Evolutionary conservation across 1,140 invertebrate species (phyloP), one percentile per base, ranked within the genome.

Genomic region (Drosophila kepulauana): DNA sequence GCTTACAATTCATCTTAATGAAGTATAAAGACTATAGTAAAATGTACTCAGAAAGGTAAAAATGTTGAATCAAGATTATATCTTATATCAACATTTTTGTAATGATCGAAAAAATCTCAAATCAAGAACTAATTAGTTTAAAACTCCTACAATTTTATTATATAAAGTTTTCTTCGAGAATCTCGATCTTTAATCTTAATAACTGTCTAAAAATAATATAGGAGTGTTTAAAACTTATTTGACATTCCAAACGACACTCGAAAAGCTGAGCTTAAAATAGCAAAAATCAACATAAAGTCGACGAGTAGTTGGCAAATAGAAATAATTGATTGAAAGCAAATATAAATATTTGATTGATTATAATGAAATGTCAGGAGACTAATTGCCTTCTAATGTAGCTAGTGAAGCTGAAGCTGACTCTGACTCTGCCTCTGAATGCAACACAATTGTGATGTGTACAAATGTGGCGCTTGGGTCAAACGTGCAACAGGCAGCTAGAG

Each of bases 381-480:
- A 49, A 49, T 58, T 57, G 66, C 33, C 11, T 41, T 33, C 5
- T 25, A 13, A 62, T 61, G 25, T 1, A 54, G 66, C 62, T 46
- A 68, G 6, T 38, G 30, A 7, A 41, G 10, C 38, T 11, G 41
- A 11, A 43, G 41, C 41, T 3, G 2, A 1, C 0, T 11, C 11
- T 13, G 41, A 20, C 20, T 20, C 41, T 2, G 1, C 0, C 5
- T 8, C 41, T 13, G 7, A 43, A n/a, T 43, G 41, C 41, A 43
- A 43, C 41, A 13, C 38, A 11, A 43, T n/a, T 43, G 20, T 25
- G 41, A 43, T 13, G 3, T 25, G 20, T 25, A 13, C 41, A 43
- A 13, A 43, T 43, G 41, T n/a, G 41, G n/a, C 41, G 41, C 68
- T 51, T 73, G 81, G 80, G 80, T 82, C 80, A 82, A 82, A 43